Evolutionary conservation across 1,140 invertebrate genomes (phyloP).

Genomic region (Spodoptera frugiperda): DNA sequence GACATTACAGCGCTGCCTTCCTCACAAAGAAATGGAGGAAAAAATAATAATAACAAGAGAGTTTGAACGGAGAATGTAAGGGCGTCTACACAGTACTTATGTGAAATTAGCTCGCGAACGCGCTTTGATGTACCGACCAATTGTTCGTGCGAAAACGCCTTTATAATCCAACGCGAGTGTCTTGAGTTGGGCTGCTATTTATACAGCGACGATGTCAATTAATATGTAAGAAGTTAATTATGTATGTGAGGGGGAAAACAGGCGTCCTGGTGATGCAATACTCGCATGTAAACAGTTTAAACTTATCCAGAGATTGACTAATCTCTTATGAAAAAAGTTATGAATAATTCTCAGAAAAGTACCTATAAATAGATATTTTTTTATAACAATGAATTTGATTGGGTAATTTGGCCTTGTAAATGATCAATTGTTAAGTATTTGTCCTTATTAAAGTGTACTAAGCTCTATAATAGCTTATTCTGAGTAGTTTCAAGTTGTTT

Average conservation of each 20-base stretch:
- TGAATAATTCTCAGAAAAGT: no score
- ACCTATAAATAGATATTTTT: no score
- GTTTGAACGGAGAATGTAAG: conserved; percentile 71
- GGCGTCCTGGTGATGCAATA: no score
- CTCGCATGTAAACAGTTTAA: no score
- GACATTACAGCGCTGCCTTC: conserved; percentile 73
- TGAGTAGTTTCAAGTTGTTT: conserved; percentile 4
- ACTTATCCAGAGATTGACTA: no score
- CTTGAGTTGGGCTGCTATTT: conserved; percentile 75
- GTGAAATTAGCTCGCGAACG: conserved; percentile 81
- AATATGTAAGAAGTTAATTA: conserved; percentile 43
- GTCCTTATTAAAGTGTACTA: neutral
- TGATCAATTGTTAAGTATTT: neutral
- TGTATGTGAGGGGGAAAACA: neutral
- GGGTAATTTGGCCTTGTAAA: neutral
- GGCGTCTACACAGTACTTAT: conserved; percentile 80
- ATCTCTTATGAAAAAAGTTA: no score
- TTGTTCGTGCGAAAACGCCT: conserved; percentile 78
- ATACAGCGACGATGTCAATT: conserved; percentile 52
- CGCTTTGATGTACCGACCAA: conserved; percentile 81
- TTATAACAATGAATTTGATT: no score
- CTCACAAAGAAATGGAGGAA: conserved; percentile 76
- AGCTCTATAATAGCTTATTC: neutral
- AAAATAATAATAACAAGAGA: conserved; percentile 77
- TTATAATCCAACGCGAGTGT: conserved; percentile 73